These are phyloP conservation scores for Drosophila demipolita DNA, from an alignment of 2,888 invertebrate species.

Conservation along the genomic window DNA sequence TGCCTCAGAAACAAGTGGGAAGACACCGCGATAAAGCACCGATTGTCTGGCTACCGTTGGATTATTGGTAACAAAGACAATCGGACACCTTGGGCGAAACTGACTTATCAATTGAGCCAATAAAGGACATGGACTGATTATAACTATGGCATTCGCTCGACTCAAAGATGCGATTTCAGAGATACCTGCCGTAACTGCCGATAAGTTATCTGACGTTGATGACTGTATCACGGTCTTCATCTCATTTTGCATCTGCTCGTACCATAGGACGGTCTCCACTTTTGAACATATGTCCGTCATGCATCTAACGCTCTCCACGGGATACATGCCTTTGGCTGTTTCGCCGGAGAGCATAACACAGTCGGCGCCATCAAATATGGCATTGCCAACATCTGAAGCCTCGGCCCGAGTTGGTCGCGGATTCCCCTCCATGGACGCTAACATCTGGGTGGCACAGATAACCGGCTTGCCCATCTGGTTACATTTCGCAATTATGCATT, in stretches of 20 bases:
- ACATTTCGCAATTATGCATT: constrained; percentile 98
- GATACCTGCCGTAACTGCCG: constrained; percentile 95
- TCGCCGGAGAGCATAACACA: constrained; percentile 99
- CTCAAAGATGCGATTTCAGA: constrained; percentile 96
- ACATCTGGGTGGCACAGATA: constrained; percentile 99
- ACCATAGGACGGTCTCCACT: constrained; percentile 98
- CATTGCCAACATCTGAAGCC: constrained; percentile 98
- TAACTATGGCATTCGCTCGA: constrained; percentile 93
- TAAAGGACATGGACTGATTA: constrained; percentile 87
- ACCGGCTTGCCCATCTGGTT: constrained; percentile 98
- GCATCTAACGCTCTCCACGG: constrained; percentile 93
- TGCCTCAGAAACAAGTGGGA: constrained; percentile 47
- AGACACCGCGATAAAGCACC: constrained; percentile 52
- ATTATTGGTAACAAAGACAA: constrained; percentile 94
- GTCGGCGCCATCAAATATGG: constrained; percentile 98
- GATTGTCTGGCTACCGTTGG: constrained; percentile 93
- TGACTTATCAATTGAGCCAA: constrained; percentile 94
- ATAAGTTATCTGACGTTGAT: constrained; percentile 92
- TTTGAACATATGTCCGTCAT: constrained; percentile 98
- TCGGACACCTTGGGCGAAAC: constrained; percentile 96
- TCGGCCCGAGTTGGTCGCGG: constrained; percentile 98
- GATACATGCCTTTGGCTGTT: constrained; percentile 98
- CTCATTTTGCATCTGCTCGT: constrained; percentile 94
- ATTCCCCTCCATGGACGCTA: constrained; percentile 98
- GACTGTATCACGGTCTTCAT: constrained; percentile 85